A percentile compares a stretch with the other conserved stretches of the same genome.
phyloP scores from a whole-genome alignment of 2,113 vertebrate genomes.

The Sceloporus tristichus region DNA sequence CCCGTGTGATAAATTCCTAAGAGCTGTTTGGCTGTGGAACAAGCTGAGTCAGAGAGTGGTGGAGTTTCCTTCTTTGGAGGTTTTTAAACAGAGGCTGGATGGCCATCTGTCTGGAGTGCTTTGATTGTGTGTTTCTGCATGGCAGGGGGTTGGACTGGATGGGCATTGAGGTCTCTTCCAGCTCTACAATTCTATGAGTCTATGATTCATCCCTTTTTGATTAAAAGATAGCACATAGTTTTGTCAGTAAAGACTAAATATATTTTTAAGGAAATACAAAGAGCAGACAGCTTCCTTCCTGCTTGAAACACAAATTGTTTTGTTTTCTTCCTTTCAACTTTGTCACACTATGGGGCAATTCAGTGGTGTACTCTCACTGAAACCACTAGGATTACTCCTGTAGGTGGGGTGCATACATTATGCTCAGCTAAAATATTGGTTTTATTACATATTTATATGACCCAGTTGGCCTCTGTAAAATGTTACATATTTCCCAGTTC shows the following conservation, averaged over 20 bases:
- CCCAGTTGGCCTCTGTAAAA: background rate
- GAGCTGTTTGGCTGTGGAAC: too few relatives aligned
- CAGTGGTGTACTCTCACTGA: background rate
- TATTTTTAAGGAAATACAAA: constrained; percentile 90
- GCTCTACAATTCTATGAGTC: too few relatives aligned
- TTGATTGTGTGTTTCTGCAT: too few relatives aligned
- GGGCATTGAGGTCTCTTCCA: constrained; percentile 3
- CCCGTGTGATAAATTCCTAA: too few relatives aligned
- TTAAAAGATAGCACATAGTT: constrained; percentile 84
- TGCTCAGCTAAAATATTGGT: background rate
- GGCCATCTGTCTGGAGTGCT: too few relatives aligned
- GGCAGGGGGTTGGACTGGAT: too few relatives aligned
- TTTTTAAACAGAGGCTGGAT: too few relatives aligned
- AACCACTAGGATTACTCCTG: background rate
- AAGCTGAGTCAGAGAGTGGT: too few relatives aligned
- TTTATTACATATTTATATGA: background rate
- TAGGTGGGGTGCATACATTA: background rate
- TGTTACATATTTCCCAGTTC: background rate
- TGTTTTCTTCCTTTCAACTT: constrained; percentile 44
- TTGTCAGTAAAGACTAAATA: constrained; percentile 79
- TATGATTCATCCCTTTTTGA: constrained; percentile 68
- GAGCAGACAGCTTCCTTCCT: constrained; percentile 94
- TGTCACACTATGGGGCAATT: constrained; percentile 59
- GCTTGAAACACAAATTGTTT: constrained; percentile 78
- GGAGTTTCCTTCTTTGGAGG: too few relatives aligned